phyloP scores from a whole-genome alignment of 2,797 vertebrate species.

The Liasis olivaceus region DNA sequence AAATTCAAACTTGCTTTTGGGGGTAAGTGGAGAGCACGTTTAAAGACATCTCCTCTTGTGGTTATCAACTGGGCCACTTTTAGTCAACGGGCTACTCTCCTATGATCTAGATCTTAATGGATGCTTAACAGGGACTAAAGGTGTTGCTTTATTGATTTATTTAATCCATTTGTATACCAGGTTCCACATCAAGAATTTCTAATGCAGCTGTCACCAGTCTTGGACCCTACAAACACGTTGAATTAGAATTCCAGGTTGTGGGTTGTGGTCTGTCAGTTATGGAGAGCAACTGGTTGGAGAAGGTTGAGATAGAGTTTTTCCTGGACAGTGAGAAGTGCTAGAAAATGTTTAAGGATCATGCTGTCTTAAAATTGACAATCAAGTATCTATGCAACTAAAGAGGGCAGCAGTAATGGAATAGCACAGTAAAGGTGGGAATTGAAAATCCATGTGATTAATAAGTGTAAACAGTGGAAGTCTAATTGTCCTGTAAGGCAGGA shows the following conservation, averaged over 20 bases:
- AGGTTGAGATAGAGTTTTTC: not conserved
- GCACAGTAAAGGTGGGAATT: not conserved
- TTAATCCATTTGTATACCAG: not conserved
- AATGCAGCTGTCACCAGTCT: not conserved
- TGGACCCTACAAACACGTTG: not conserved
- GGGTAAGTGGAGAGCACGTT: too few species aligned
- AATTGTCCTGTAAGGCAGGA: not conserved
- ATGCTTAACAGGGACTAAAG: not conserved
- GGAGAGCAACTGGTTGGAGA: not conserved
- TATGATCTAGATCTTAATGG: too few species aligned
- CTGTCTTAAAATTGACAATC: not conserved
- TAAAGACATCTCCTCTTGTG: too few species aligned
- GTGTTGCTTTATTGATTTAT: not conserved
- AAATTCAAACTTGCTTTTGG: too few species aligned
- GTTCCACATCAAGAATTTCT: not conserved
- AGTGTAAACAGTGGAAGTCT: not conserved
- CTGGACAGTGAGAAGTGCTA: too few species aligned
- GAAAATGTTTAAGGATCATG: not conserved
- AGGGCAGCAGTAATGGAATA: not conserved
- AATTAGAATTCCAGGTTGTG: not conserved
- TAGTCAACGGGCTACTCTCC: too few species aligned
- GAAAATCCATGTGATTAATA: not conserved
- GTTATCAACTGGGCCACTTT: too few species aligned
- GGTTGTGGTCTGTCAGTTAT: not conserved
- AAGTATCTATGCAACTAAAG: not conserved